Evolutionary conservation across 2,888 invertebrate genomes (phyloP), one percentile per base, ranked within the genome.

Genomic region (Chaetogeoica ovagalla): DNA sequence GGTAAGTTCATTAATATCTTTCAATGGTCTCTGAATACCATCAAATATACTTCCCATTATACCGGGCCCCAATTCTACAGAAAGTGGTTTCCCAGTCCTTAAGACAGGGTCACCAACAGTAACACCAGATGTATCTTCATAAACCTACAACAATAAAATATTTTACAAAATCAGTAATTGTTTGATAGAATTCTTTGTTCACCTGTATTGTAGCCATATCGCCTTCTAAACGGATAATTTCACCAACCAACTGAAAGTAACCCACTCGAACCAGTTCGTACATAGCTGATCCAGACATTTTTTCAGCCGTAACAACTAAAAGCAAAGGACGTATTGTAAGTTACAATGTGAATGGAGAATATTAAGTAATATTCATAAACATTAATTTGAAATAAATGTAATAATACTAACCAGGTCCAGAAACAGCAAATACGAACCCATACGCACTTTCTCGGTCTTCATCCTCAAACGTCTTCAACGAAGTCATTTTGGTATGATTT

Each of bases 171-270:
- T 6, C 1, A 69, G 59, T 37, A 39, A 69, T 43, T 23, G 19
- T 70, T 48, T 48, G 48, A 48, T 39, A 60, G 9, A 37, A 55
- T 48, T 11, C 1, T 55, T 62, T 43, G 43, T 43, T 43, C 89
- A 96, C 98, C 91, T 99, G 99, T 87, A 99, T 98, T 84, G 99
- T 99, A 82, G 99, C 99, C 94, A 97, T 95, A 88, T 99, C 99
- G 82, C 98, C 98, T 89, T 99, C 99, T 83, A 99, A 91, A 88
- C 99, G 93, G 88, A 99, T 99, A 88, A 99, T 99, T 90, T 99
- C 99, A 83, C 99, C 99, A 21, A 99, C 99, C 85, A 99, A 89
- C 88, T 99, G 98, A 84, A 92, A 91, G 88, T 99, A 98, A 1
- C 99, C 99, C 63, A 99, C 99, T 84, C 99, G 92, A 83, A 99